Base-by-base conservation (phyloP, 2,888 invertebrate genomes). In the Microplitis deprimator region DNA sequence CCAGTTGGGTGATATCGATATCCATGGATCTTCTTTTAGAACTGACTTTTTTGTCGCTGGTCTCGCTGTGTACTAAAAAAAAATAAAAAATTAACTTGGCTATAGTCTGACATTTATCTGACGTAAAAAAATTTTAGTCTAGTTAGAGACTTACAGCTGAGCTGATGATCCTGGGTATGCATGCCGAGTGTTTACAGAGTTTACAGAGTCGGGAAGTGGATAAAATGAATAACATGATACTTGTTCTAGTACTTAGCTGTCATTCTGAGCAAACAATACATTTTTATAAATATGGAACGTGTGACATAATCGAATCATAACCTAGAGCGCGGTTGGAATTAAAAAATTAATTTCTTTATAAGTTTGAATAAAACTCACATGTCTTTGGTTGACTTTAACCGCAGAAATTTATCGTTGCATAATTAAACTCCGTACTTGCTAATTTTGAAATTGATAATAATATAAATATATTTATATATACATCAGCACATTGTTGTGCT, bases 201-300 rank as follows among this genome's bases (percentile, higher is more conserved):
- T 84, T 83, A 79, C 84, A 84, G 74, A 85, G 80, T 76, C 82
- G 87, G 69, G 81, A 70, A 38, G 86, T 77, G 72, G 80, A 79
- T 67, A 85, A 76, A 77, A 84, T 77, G 79, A 85, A 85, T 87
- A 89, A 81, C 89, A 89, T 89, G 83, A 82, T 89, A 85, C 73
- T 70, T 68, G 59, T 81, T 81, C 8, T 13, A 81, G 41, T 77
- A 77, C 73, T 77, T 77, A 67, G 76, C 73, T 76, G 61, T 78
- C 84, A 83, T 85, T 80, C 83, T 84, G 73, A 68, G 81, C 76
- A 77, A 50, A 74, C 67, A 77, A 65, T 62, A 38, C 1, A 50
- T 61, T 8, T 29, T 13, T 62, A 62, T 17, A 50, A 5, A 13
- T 13, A 50, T 50, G 29, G 8, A 50, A 50, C 50, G 50, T 13